Conservation (phyloP, 2,888 invertebrate species). For the Coleophora deauratella region DNA sequence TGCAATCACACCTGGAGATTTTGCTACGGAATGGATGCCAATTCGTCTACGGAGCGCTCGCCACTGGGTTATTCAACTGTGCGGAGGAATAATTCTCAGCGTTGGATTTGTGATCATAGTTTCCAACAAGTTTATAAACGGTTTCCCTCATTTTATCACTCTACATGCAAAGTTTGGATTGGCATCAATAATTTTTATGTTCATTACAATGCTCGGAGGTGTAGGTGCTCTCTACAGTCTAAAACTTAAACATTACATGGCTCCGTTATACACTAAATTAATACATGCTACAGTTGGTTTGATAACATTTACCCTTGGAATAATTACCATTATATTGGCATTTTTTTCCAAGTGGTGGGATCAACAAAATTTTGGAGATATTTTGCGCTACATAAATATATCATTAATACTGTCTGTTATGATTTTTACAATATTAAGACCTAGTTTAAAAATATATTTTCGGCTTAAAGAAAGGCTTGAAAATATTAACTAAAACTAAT, state of each 20-base stretch:
- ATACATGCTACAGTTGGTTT: conserved; percentile 57
- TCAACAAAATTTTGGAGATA: conserved; percentile 36
- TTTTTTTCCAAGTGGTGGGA: conserved; percentile 57
- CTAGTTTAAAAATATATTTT: conserved; percentile 60
- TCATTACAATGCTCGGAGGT: conserved; percentile 57
- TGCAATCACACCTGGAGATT: conserved; percentile 61
- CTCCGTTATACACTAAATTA: conserved; percentile 62
- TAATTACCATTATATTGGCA: conserved; percentile 52
- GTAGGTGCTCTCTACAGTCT: conserved; percentile 58
- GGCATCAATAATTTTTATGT: conserved; percentile 50
- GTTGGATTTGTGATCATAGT: conserved; percentile 57
- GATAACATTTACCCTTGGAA: conserved; percentile 52
- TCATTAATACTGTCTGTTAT: conserved; percentile 44
- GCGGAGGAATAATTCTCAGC: conserved; percentile 37
- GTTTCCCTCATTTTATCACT: conserved; percentile 46
- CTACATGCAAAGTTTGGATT: conserved; percentile 64
- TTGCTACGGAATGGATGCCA: conserved; percentile 71
- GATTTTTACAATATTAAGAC: conserved; percentile 55
- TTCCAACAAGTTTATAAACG: conserved; percentile 49
- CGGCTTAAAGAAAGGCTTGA: conserved; percentile 60
- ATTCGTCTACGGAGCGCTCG: conserved; percentile 60
- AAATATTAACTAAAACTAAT: conserved; percentile 35
- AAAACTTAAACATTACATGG: conserved; percentile 55
- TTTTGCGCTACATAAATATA: conserved; percentile 44
- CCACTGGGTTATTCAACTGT: conserved; percentile 62